Conservation (phyloP, 2,888 invertebrate genomes). For the Lathronympha strigana region DNA sequence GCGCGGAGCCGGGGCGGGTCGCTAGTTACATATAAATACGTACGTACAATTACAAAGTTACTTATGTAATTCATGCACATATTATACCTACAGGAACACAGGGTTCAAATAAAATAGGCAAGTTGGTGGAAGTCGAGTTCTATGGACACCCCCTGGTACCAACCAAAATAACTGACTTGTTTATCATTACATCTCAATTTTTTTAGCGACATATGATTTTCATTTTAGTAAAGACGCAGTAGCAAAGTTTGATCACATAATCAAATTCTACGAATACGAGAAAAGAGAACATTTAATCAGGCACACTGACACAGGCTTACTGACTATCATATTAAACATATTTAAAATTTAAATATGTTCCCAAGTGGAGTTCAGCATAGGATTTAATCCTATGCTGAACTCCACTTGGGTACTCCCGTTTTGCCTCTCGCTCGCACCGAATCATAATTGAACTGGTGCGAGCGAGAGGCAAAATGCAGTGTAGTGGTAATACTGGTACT, state of each 20-base stretch:
- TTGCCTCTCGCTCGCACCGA: constrained; percentile 34
- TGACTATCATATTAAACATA: constrained; percentile 49
- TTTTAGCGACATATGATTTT: constrained; percentile 51
- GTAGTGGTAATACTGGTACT: not conserved
- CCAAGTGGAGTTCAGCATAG: too few relatives aligned
- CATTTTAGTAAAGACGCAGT: constrained; percentile 44
- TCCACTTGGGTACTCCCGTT: constrained; percentile 29
- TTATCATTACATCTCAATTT: too few relatives aligned
- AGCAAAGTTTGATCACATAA: constrained; percentile 51
- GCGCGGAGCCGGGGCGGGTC: too few relatives aligned
- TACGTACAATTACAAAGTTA: too few relatives aligned
- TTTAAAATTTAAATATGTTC: constrained; percentile 45
- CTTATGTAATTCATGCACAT: too few relatives aligned
- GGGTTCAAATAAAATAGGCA: too few relatives aligned
- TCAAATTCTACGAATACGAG: constrained; percentile 47
- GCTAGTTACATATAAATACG: too few relatives aligned
- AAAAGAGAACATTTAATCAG: constrained; percentile 44
- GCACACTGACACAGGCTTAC: constrained; percentile 54
- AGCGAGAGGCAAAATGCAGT: constrained; percentile 6
- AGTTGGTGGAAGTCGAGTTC: too few relatives aligned
- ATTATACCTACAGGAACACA: too few relatives aligned
- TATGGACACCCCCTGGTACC: too few relatives aligned
- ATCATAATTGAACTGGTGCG: constrained; percentile 34
- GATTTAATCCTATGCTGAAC: too few relatives aligned
- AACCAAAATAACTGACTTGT: too few relatives aligned